A percentile compares a stretch with the other conserved stretches of the same genome.
phyloP scores from a whole-genome alignment of 2,113 vertebrate species.

The Nothocercus julius region DNA sequence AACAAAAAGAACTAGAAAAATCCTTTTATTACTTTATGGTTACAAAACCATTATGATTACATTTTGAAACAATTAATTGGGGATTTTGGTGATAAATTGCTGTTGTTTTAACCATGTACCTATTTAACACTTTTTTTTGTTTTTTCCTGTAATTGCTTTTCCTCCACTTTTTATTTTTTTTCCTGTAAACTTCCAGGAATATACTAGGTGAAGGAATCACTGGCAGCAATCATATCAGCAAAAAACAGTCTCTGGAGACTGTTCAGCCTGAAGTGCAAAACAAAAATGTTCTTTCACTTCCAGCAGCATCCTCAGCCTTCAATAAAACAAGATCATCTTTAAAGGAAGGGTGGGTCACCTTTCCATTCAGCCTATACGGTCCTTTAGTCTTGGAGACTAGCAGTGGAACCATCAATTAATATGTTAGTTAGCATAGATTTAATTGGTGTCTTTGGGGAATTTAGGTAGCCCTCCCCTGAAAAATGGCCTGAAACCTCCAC shows the following conservation, averaged over 20 bases:
- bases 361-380: not conserved
- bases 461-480: not conserved
- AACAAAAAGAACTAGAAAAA: not conserved
- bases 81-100: not conserved
- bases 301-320: not conserved
- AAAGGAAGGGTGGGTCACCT: not conserved
- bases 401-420: not conserved
- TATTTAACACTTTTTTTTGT: not conserved
- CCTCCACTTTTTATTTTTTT: not conserved
- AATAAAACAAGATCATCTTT: not conserved
- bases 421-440: not conserved
- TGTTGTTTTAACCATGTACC: not conserved
- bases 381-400: not conserved
- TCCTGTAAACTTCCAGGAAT: not conserved
- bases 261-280: not conserved
- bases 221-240: not conserved
- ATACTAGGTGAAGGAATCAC: not conserved
- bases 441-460: not conserved
- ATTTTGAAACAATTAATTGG: not conserved
- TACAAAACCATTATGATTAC: not conserved
- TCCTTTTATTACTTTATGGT: not conserved
- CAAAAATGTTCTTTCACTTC: not conserved
- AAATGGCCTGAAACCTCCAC: not conserved
- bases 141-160: not conserved
- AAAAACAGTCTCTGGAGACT: not conserved